Evolutionary conservation across 2,888 invertebrate genomes (phyloP).

Genomic region (Nomada fabriciana): DNA sequence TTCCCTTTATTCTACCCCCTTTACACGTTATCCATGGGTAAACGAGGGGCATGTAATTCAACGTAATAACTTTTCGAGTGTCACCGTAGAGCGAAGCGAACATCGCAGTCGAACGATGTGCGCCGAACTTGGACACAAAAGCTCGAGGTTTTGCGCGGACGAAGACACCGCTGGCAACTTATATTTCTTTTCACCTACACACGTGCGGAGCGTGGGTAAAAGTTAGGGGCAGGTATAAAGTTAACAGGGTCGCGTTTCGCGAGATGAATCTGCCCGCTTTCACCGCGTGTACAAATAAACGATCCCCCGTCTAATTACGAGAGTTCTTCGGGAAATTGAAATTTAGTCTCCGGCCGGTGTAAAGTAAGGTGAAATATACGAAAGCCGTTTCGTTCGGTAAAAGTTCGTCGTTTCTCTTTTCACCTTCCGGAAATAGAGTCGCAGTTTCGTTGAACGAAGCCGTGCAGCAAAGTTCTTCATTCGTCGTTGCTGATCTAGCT

Average conservation of each 20-base stretch:
- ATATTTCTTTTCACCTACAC: slow-evolving; percentile 27
- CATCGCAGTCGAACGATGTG: slow-evolving; percentile 18
- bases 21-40: slow-evolving; percentile 8
- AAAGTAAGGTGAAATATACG: slow-evolving; percentile 15
- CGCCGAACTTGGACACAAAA: slow-evolving; percentile 14
- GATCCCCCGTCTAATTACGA: slow-evolving; percentile 25
- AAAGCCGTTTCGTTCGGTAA: slow-evolving; percentile 9
- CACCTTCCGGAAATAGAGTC: slow-evolving; percentile 15
- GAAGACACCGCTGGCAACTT: slow-evolving; percentile 3
- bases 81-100: slow-evolving; percentile 4
- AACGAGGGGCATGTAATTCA: slow-evolving; percentile 15
- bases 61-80: slow-evolving; percentile 37
- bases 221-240: not conserved
- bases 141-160: slow-evolving; percentile 8
- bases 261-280: slow-evolving; percentile 24
- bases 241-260: slow-evolving; percentile 14
- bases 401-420: slow-evolving; percentile 17
- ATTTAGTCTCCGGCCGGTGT: slow-evolving; percentile 9
- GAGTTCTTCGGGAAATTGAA: slow-evolving; percentile 40
- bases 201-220: not conserved
- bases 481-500: not conserved
- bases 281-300: slow-evolving; percentile 25
- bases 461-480: not conserved
- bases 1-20: not conserved
- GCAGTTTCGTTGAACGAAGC: slow-evolving; percentile 4